Base-by-base conservation (phyloP, 2,888 invertebrate genomes). In the Penaeus monodon region DNA sequence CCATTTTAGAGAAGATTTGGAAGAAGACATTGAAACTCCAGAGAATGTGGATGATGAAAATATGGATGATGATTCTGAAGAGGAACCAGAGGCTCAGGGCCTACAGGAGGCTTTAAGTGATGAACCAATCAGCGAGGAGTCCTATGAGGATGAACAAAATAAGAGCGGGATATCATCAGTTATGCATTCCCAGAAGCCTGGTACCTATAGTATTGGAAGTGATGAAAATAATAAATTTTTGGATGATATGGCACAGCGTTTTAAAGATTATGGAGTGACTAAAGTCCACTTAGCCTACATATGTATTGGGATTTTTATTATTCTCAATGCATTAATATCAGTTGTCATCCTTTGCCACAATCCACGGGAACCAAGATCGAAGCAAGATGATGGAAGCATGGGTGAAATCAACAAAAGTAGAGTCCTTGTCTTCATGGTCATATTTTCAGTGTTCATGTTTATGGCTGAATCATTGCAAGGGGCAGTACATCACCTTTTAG, bases 391-490 rank as follows among this genome's bases (percentile, higher is more conserved):
- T 44, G 85, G 87, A 12, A 80, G 57, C n/a, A 68, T 68, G 22
- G 79, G 49, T 38, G 64, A 73, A 22, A 57, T 84, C 27, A 78
- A 88, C 38, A 81, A 76, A 63, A 77, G 84, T 10, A 73, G 89
- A 14, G 38, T 86, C 64, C 29, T 79, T 29, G 24, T 89, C 44
- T 90, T 90, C 65, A 80, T 84, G 6, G 70, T 86, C 33, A 64
- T 86, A 1, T 90, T 90, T 70, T 88, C 88, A n/a, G 63, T 88
- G 24, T 90, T 87, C 73, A 90, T 90, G 89, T 90, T 90, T 77
- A 83, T 80, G 57, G 81, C 87, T 0, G 89, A 90, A 74, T 86
- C 89, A 3, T 64, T 90, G 38, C 86, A 90, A 76, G 89, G 89
- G 1, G 82, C 89, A 22, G 86, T 90, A 14, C 89, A 88, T 74